Evolutionary conservation across 2,888 invertebrate genomes (phyloP).

Genomic region (Tipula confusa): DNA sequence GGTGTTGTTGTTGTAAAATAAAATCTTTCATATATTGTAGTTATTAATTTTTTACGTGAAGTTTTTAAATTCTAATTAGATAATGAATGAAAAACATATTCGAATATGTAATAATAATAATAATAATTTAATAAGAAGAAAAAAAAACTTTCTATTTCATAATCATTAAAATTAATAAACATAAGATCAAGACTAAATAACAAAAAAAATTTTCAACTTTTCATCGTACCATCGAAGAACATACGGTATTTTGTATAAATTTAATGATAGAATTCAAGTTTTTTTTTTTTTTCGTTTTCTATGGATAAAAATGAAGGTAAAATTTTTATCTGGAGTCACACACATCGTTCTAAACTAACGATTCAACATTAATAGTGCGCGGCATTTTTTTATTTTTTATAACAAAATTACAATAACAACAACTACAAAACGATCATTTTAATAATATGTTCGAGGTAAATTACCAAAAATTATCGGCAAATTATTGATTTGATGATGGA

Average conservation of each 20-base stretch:
- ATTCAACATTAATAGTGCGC: background rate
- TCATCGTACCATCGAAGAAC: background rate
- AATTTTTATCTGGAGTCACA: background rate
- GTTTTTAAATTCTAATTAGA: conserved; percentile 4
- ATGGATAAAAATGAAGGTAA: background rate
- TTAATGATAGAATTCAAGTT: background rate
- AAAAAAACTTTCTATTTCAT: background rate
- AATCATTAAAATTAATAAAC: conserved; percentile 3
- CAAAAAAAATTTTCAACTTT: background rate
- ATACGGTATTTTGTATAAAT: background rate
- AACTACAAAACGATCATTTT: background rate
- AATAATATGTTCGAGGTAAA: background rate
- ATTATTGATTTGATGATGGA: background rate
- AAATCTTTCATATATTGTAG: background rate
- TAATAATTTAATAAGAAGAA: background rate
- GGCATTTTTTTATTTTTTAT: background rate
- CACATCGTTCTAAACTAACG: background rate
- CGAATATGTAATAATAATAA: background rate
- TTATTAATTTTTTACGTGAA: background rate
- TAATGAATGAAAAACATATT: background rate
- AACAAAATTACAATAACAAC: background rate
- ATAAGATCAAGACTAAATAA: background rate
- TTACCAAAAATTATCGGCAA: background rate
- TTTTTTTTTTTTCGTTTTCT: background rate
- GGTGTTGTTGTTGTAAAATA: background rate